These are phyloP conservation scores for Diarsia rubi DNA, from an alignment of 2,888 invertebrate genomes.

Conservation along the genomic window DNA sequence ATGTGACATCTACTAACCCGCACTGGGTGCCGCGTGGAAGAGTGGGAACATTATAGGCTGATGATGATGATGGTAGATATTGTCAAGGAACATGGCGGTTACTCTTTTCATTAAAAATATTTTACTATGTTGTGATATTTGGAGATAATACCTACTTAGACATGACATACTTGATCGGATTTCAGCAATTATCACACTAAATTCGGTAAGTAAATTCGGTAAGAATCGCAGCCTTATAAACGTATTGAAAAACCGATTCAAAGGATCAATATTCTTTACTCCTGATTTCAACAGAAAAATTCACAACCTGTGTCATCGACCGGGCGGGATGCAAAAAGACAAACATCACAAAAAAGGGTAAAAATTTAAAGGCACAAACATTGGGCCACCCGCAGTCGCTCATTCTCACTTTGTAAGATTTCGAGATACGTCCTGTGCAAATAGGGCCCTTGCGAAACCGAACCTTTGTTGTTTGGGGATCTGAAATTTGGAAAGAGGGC, in stretches of 20 bases:
- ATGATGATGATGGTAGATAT: no score
- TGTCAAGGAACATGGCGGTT: background rate
- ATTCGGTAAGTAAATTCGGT: background rate
- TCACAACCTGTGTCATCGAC: constrained; percentile 58
- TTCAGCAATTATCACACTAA: background rate
- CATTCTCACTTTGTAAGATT: constrained; percentile 70
- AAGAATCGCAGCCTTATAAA: background rate
- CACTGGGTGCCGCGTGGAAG: no score
- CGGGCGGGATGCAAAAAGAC: constrained; percentile 45
- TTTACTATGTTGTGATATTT: background rate
- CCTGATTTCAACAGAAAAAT: constrained; percentile 21
- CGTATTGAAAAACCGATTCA: background rate
- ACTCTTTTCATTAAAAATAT: background rate
- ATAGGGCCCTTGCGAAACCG: constrained; percentile 68
- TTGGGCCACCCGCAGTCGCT: constrained; percentile 73
- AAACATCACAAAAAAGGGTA: constrained; percentile 59
- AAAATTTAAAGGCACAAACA: constrained; percentile 54
- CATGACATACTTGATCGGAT: background rate
- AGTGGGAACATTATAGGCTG: no score
- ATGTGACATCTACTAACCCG: no score
- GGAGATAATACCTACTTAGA: background rate
- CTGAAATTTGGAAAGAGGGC: constrained; percentile 7
- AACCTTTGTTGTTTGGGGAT: constrained; percentile 13
- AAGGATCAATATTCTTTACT: background rate
- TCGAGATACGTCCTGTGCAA: constrained; percentile 70